phyloP scores from a whole-genome alignment of 1,140 invertebrate genomes.

The Harpegnathos saltator region DNA sequence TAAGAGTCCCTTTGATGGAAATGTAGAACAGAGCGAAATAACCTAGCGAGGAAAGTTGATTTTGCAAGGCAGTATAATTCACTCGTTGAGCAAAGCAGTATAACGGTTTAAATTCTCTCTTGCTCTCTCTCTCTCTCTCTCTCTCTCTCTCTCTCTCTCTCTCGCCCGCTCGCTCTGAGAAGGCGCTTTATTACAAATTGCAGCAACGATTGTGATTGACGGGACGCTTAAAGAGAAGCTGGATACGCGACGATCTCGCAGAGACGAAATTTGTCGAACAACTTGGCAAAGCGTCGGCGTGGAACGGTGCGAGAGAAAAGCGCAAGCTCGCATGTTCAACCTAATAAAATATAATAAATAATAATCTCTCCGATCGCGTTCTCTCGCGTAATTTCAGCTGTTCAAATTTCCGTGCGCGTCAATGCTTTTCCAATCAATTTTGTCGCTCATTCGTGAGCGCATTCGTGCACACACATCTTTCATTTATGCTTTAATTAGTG shows the following conservation, averaged over 20 bases:
- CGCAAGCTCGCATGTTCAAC: no score
- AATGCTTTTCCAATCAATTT: no score
- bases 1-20: slow-evolving; percentile 50
- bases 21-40: slow-evolving; percentile 54
- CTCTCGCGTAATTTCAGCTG: no score
- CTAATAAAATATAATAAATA: no score
- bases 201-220: slow-evolving; percentile 35
- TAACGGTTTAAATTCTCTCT: slow-evolving; percentile 32
- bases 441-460: no score
- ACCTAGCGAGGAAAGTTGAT: slow-evolving; percentile 54
- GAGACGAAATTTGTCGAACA: slow-evolving; percentile 33
- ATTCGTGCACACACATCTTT: no score
- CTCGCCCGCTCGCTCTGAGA: background rate
- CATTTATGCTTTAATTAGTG: no score
- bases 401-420: no score
- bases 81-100: slow-evolving; percentile 23
- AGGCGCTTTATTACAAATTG: slow-evolving; percentile 40
- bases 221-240: background rate
- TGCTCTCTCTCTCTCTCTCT: no score
- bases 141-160: background rate
- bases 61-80: slow-evolving; percentile 47
- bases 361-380: no score
- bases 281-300: slow-evolving; percentile 22
- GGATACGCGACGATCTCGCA: slow-evolving; percentile 18
- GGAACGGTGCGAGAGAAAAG: slow-evolving; percentile 21